Evolutionary conservation across 1,140 invertebrate genomes (phyloP).

Genomic region (Phthorimaea operculella): DNA sequence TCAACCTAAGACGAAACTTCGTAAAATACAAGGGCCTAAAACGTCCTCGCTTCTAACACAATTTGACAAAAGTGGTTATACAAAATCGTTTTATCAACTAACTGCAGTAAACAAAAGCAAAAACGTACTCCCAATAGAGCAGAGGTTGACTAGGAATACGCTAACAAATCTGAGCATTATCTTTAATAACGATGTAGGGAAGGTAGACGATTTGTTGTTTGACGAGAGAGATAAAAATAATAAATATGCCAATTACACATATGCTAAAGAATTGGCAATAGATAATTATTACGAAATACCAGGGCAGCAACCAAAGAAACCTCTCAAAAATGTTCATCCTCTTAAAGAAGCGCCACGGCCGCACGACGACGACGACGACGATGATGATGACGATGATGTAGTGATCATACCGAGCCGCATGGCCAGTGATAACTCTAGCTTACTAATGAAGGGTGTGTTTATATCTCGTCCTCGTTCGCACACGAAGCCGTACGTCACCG

Average conservation of each 20-base stretch:
- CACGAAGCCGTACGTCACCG: neutral
- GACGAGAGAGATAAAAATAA: neutral
- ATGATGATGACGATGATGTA: slow-evolving; percentile 10
- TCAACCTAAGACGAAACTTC: slow-evolving; percentile 37
- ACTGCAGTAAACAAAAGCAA: slow-evolving; percentile 26
- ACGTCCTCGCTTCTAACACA: slow-evolving; percentile 36
- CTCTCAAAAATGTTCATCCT: neutral
- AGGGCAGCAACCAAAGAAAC: neutral
- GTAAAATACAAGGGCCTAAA: slow-evolving; percentile 35
- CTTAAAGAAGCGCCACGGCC: neutral
- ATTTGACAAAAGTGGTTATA: slow-evolving; percentile 23
- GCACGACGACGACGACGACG: slow-evolving; percentile 5
- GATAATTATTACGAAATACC: neutral
- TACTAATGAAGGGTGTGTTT: neutral
- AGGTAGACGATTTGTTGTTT: neutral
- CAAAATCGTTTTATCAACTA: slow-evolving; percentile 27
- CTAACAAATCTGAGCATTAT: slow-evolving; percentile 3
- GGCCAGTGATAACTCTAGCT: neutral
- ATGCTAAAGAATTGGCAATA: neutral
- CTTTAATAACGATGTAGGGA: neutral
- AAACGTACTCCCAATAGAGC: slow-evolving; percentile 22
- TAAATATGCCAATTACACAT: neutral
- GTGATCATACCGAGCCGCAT: slow-evolving; percentile 1
- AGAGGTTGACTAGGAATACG: slow-evolving; percentile 30
- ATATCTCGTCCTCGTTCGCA: neutral